Conservation (phyloP, 2,888 invertebrate species). For the Drosophila melanosoma region DNA sequence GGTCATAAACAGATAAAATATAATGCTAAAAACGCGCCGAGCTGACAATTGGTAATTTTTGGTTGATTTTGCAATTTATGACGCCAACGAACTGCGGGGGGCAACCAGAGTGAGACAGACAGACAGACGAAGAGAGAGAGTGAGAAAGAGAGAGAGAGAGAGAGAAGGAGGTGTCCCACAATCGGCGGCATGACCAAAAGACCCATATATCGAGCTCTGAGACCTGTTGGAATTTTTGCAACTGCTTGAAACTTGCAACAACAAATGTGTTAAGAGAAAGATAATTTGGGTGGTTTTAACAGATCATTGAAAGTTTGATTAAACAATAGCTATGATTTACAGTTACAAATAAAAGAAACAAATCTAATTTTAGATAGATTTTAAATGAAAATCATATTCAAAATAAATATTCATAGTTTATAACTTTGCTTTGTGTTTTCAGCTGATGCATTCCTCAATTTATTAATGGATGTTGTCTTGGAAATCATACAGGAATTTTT, state of each 20-base stretch:
- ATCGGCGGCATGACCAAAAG: conserved; percentile 70
- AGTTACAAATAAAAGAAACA: background rate
- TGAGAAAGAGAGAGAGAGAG: background rate
- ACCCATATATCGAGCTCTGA: conserved; percentile 38
- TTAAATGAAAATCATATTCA: background rate
- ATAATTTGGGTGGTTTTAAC: background rate
- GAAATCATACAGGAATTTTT: background rate
- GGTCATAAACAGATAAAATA: conserved; percentile 50
- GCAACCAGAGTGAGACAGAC: background rate
- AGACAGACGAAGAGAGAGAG: background rate
- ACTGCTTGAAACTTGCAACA: background rate
- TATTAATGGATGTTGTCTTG: background rate
- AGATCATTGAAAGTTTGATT: background rate
- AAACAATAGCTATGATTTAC: background rate
- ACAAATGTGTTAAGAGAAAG: background rate
- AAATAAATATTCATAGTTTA: background rate
- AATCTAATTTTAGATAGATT: background rate
- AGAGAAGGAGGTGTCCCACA: conserved; percentile 11
- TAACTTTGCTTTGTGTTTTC: background rate
- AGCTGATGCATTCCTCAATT: background rate
- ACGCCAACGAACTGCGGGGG: conserved; percentile 14
- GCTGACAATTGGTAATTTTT: conserved; percentile 72
- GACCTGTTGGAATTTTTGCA: background rate
- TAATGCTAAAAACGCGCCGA: conserved; percentile 34
- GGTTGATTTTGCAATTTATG: conserved; percentile 76